Conservation (phyloP, 2,113 vertebrate species). For the Sphaerodactylus townsendi region DNA sequence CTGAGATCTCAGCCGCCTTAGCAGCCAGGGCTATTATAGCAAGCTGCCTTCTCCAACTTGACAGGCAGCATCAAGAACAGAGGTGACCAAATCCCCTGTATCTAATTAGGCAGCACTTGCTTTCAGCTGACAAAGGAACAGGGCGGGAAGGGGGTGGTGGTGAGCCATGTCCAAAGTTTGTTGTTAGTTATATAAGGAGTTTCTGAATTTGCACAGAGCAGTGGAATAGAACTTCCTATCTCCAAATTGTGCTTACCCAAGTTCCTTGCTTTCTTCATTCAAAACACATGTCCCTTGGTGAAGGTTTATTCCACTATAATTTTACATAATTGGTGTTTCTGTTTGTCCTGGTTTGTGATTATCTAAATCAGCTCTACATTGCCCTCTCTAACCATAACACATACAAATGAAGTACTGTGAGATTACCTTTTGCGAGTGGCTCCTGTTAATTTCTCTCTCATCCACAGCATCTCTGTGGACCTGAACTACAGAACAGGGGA, state of each 20-base stretch:
- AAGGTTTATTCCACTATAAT: background rate
- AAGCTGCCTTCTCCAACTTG: background rate
- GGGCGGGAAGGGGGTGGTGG: too few relatives aligned
- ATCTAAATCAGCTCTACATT: background rate
- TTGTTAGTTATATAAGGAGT: background rate
- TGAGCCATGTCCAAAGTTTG: background rate
- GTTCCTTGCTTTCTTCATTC: background rate
- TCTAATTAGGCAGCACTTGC: constrained; percentile 26
- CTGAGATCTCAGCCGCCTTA: background rate
- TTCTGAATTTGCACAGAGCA: background rate
- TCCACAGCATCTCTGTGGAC: background rate
- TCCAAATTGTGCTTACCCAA: background rate
- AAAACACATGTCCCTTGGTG: background rate
- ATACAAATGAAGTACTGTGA: background rate
- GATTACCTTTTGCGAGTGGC: background rate
- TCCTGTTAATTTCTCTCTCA: background rate
- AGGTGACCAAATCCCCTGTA: constrained; percentile 22
- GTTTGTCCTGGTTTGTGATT: background rate
- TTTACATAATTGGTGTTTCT: background rate
- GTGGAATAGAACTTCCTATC: background rate
- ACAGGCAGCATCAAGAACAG: constrained; percentile 14
- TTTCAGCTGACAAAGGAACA: background rate
- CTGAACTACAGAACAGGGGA: background rate
- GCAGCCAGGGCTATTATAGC: background rate
- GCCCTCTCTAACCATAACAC: background rate